Evolutionary conservation across 2,888 invertebrate species (phyloP), one percentile per base, ranked within the genome.

Genomic region (Calameuta pallipes): DNA sequence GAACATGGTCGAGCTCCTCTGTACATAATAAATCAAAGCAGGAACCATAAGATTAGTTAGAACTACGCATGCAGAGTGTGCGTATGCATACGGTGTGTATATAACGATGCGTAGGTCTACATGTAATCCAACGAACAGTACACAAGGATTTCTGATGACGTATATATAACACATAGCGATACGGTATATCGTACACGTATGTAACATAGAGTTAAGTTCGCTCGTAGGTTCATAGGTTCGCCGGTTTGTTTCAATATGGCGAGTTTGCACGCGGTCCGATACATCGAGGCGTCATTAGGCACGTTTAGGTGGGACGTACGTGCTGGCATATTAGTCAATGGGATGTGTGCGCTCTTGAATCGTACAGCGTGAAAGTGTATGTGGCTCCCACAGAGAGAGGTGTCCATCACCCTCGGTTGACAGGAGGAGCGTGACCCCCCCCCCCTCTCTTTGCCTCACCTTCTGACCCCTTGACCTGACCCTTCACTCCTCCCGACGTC

Each of bases 381-480:
- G 85, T 86, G 83, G 86, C 89, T 91, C 90, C 90, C 90, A 91
- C 89, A 89, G 88, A 82, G 84, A 86, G 90, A 90, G 90, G 88
- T 91, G 90, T 91, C 86, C 90, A 90, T 91, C 90, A 91, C 89
- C 90, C 89, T 90, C 86, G 84, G 86, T 87, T 90, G 90, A 90
- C 90, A 91, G 88, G 89, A 90, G 89, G 88, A 90, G 87, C 90
- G 87, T 88, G 89, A 84, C 82, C 83, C 82, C 84, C 83, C n/a
- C 70, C 70, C 15, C 33, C 31, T 71, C 71, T 34, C 33, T 31
- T 3, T 34, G 31, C 56, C 71, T 71, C 71, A 33, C 71, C 71
- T 71, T 71, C 71, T 34, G 71, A 71, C 71, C 71, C 71, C 71
- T 71, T 71, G 71, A 31, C 71, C 71, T 71, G 31, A 34, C 71